These are phyloP conservation scores for Thamnophis elegans DNA, from an alignment of 2,797 vertebrate genomes.

Conservation along the genomic window DNA sequence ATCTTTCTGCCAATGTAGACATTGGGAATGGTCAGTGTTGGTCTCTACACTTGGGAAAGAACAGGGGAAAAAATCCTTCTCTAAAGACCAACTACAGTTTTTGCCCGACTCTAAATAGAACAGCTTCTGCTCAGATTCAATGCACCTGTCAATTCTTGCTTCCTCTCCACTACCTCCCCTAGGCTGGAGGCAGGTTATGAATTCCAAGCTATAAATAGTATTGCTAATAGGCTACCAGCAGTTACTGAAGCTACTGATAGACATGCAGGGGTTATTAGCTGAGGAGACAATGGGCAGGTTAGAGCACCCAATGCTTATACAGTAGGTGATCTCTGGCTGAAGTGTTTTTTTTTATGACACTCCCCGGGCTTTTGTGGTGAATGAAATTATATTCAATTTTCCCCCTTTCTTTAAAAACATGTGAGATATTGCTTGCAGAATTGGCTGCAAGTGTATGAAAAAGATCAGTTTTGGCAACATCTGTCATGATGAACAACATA, in stretches of 20 bases:
- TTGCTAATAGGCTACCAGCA: not conserved
- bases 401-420: not conserved
- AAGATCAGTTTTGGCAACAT: not conserved
- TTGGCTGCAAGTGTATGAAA: not conserved
- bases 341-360: not conserved
- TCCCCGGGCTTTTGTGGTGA: not conserved
- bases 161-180: not conserved
- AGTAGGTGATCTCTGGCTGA: not conserved
- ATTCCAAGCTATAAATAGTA: not conserved
- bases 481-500: not conserved
- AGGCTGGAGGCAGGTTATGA: not conserved
- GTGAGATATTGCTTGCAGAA: not conserved
- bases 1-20: not conserved
- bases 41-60: not conserved
- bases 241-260: not conserved
- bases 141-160: not conserved
- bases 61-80: not conserved
- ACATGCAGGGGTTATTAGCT: not conserved
- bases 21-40: not conserved
- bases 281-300: not conserved
- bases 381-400: not conserved
- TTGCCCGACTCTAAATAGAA: not conserved
- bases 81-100: not conserved
- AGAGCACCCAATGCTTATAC: not conserved
- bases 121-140: not conserved